Base-by-base conservation (phyloP, 2,113 vertebrate species). In the Urocynchramus pylzowi region DNA sequence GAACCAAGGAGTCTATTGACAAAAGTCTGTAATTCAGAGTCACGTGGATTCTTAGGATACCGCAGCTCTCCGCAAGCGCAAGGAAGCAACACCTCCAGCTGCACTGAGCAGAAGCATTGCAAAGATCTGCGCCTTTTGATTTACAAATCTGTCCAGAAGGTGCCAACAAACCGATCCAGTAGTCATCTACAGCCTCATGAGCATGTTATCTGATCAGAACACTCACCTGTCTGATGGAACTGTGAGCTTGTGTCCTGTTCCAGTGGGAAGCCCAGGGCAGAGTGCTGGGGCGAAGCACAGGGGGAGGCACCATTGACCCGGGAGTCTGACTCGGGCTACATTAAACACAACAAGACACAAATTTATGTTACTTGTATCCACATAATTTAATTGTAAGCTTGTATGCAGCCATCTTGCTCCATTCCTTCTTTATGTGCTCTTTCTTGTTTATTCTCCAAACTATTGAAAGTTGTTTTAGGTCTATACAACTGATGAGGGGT, bases 311-410 rank as follows among this genome's bases (percentile, higher is more conserved):
- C 99, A 4, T 99, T 99, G 91, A 99, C 92, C 70, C 97, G 98
- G 16, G 98, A 97, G 90, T 99, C 98, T 10, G 98, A 97, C 65
- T 99, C 99, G 6, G 99, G 99, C 99, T 99, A 95, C 86, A 70
- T 27, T 18, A 88, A 82, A 95, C 31, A 96, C 27, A 95, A 3
- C 3, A 71, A 84, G 24, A 64, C 3, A 16, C 11, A 70, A 35
- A 60, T 49, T 68, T 68, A 65, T 31, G 44, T 33, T 39, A 88
- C 47, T 26, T 52, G 7, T 24, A 61, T 15, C 13, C 44, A 83
- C 27, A 59, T 7, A 63, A 83, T 12, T 57, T 35, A 56, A 52
- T 9, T 4, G 23, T 12, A 26, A 22, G 16, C 5, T 76, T 63
- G 3, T 22, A 35, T 13, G 39, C 24, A 53, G 37, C 37, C 39